Conservation (phyloP, 2,113 vertebrate genomes). For the Serilophus lunatus region DNA sequence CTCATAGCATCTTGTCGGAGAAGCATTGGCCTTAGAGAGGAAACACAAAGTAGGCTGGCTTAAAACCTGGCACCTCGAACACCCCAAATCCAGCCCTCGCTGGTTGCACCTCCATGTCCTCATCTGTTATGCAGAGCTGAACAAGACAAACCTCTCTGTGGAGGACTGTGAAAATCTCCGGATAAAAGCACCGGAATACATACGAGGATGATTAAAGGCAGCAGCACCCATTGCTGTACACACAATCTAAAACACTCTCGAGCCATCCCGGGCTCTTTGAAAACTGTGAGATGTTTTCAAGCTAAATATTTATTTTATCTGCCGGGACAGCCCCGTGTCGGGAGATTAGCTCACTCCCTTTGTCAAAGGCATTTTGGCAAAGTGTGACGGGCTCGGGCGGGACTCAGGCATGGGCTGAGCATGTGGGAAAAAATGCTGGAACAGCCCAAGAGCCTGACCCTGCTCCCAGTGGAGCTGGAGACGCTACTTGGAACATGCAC, state of each 20-base stretch:
- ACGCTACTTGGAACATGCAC: rapidly evolving
- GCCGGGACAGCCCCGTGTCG: rapidly evolving
- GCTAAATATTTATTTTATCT: slow-evolving; percentile 50
- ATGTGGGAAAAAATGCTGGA: neutral
- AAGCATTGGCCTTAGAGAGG: rapidly evolving
- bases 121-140: neutral
- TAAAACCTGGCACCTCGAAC: rapidly evolving
- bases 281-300: slow-evolving; percentile 42
- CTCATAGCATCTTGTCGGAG: rapidly evolving
- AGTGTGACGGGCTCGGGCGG: rapidly evolving
- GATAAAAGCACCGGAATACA: neutral
- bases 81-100: neutral
- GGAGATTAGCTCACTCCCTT: neutral
- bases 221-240: neutral
- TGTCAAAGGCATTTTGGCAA: neutral
- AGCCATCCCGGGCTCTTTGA: neutral
- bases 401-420: neutral
- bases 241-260: neutral
- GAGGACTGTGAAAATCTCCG: neutral
- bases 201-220: neutral
- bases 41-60: neutral
- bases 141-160: neutral
- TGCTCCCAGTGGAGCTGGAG: neutral
- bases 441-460: neutral
- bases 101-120: neutral